Percentiles rank a stretch among this genome's conserved stretches.
phyloP scores from a whole-genome alignment of 2,797 vertebrate genomes.

The Sternarchorhynchus goeldii region DNA sequence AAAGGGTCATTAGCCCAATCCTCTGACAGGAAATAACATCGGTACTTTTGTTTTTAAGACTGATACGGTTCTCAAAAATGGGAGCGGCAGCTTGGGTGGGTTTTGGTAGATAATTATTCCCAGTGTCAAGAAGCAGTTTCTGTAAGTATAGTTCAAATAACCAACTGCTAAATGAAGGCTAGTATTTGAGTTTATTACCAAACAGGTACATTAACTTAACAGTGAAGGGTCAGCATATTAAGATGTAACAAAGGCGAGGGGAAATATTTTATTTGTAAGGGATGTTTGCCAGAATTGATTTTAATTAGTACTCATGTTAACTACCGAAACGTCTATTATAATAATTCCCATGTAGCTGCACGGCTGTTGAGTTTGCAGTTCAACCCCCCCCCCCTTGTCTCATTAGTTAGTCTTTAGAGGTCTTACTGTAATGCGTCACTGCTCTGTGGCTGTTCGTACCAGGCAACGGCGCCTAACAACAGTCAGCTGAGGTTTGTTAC shows the following conservation, averaged over 20 bases:
- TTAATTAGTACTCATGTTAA: background rate
- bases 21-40: conserved; percentile 20
- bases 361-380: conserved; percentile 4
- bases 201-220: too few relatives aligned
- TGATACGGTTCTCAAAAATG: conserved; percentile 24
- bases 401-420: conserved; percentile 27
- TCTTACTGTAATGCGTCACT: conserved; percentile 47
- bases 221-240: too few relatives aligned
- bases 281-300: background rate
- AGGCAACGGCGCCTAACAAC: conserved; percentile 49
- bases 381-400: conserved; percentile 7
- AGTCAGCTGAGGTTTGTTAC: conserved; percentile 51
- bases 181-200: too few relatives aligned
- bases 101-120: background rate
- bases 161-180: too few relatives aligned
- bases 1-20: background rate
- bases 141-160: too few relatives aligned
- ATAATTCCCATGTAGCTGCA: too few relatives aligned
- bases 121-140: too few relatives aligned
- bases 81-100: conserved; percentile 6
- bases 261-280: background rate
- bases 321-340: background rate
- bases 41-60: background rate
- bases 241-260: too few relatives aligned
- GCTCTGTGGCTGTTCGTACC: conserved; percentile 45